Conservation (phyloP, 2,797 vertebrate species). For the Microctenopoma steveboyesi region DNA sequence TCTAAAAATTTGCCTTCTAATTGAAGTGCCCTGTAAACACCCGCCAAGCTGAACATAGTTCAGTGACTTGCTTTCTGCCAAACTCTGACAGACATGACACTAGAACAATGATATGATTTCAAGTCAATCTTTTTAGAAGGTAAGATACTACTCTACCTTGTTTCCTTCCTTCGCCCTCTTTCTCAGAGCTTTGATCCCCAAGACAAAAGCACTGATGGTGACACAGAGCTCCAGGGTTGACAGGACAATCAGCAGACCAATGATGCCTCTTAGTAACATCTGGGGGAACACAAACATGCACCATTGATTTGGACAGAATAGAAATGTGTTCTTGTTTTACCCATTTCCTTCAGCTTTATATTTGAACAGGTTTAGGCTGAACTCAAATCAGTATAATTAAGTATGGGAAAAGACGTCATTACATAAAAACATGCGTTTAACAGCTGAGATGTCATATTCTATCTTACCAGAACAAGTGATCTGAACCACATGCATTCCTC, state of each 20-base stretch:
- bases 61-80: too few relatives aligned
- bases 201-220: conserved; percentile 57
- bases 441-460: neutral
- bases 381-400: too few relatives aligned
- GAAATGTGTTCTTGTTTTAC: too few relatives aligned
- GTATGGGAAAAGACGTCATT: too few relatives aligned
- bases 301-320: neutral
- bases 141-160: conserved; percentile 24
- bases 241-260: conserved; percentile 60
- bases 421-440: neutral
- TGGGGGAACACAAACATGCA: conserved; percentile 24
- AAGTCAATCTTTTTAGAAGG: too few relatives aligned
- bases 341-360: too few relatives aligned
- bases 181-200: conserved; percentile 67
- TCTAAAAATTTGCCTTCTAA: too few relatives aligned
- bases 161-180: neutral
- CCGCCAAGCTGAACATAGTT: too few relatives aligned
- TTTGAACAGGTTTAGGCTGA: too few relatives aligned
- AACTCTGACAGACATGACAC: too few relatives aligned
- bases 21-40: too few relatives aligned
- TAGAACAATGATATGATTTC: too few relatives aligned
- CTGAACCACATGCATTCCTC: conserved; percentile 25
- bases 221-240: conserved; percentile 71
- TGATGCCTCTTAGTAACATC: conserved; percentile 42
- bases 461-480: neutral